Conservation (phyloP, 2,888 invertebrate species). For the Drosophila yooni region DNA sequence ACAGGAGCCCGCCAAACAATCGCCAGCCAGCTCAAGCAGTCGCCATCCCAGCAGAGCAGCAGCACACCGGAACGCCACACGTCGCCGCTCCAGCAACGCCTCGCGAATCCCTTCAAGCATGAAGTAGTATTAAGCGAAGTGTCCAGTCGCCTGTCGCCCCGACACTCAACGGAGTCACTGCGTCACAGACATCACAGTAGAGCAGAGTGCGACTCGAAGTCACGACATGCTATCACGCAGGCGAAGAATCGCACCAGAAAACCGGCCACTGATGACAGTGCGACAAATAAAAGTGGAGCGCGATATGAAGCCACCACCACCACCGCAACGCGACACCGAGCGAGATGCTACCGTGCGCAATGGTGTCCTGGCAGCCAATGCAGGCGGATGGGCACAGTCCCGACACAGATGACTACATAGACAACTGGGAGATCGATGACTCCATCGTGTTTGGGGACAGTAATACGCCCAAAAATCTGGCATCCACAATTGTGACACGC, state of each 20-base stretch:
- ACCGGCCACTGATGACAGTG: slow-evolving; percentile 47
- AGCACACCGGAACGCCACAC: slow-evolving; percentile 10
- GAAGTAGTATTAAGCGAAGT: slow-evolving; percentile 64
- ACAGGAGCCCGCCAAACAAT: slow-evolving; percentile 10
- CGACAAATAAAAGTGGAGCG: slow-evolving; percentile 60
- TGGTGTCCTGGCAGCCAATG: slow-evolving; percentile 41
- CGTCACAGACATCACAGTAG: slow-evolving; percentile 11
- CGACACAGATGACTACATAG: slow-evolving; percentile 84
- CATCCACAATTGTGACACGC: slow-evolving; percentile 3
- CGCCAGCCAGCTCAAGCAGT: background rate
- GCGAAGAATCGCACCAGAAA: slow-evolving; percentile 57
- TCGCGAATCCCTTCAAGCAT: slow-evolving; percentile 64
- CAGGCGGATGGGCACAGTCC: slow-evolving; percentile 78
- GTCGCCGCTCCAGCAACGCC: slow-evolving; percentile 4
- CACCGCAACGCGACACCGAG: background rate
- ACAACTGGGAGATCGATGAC: slow-evolving; percentile 85
- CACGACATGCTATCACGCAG: slow-evolving; percentile 41
- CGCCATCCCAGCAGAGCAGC: slow-evolving; percentile 5
- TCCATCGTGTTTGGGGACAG: slow-evolving; percentile 74
- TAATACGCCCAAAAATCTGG: slow-evolving; percentile 64
- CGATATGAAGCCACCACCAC: slow-evolving; percentile 49
- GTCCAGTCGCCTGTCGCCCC: slow-evolving; percentile 17
- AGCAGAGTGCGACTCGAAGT: slow-evolving; percentile 8
- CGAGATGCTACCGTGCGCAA: slow-evolving; percentile 32
- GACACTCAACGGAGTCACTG: slow-evolving; percentile 8